Percentiles rank a stretch among this genome's conserved stretches.
Conservation (phyloP, 2,888 invertebrate genomes). For the Hartigia nigra region DNA sequence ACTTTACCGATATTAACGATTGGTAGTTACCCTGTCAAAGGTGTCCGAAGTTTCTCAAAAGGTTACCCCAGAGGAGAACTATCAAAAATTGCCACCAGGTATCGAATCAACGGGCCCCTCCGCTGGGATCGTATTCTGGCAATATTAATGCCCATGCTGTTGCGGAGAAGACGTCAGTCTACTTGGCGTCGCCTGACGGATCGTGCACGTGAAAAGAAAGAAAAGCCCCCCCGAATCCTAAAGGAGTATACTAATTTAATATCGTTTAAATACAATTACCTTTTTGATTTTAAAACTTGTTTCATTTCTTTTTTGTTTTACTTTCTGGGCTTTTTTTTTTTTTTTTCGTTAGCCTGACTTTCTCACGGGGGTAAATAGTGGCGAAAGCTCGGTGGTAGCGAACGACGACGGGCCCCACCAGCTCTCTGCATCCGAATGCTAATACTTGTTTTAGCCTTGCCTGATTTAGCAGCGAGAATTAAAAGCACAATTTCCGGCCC, state of each 20-base stretch:
- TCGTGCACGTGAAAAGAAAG: not conserved
- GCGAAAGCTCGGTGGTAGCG: not conserved
- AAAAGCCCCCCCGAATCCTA: constrained; percentile 30
- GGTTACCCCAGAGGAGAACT: too few relatives aligned
- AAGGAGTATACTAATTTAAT: constrained; percentile 52
- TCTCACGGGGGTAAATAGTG: not conserved
- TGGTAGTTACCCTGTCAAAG: too few relatives aligned
- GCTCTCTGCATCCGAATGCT: constrained; percentile 42
- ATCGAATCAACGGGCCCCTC: too few relatives aligned
- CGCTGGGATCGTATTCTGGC: too few relatives aligned
- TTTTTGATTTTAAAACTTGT: constrained; percentile 37
- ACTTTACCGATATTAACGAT: too few relatives aligned
- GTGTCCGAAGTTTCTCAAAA: too few relatives aligned
- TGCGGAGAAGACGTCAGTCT: constrained; percentile 18
- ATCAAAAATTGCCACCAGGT: too few relatives aligned
- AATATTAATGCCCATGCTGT: not conserved
- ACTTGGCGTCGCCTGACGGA: constrained; percentile 24
- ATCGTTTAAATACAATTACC: constrained; percentile 50
- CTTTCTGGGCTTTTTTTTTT: constrained; percentile 9
- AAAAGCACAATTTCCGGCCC: constrained; percentile 57
- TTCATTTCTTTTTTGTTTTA: constrained; percentile 10
- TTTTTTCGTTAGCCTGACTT: constrained; percentile 2
- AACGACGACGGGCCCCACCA: not conserved
- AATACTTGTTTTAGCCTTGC: constrained; percentile 54
- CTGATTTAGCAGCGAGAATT: constrained; percentile 57